Conservation (phyloP, 2,113 vertebrate species). For the Semicossyphus pulcher region DNA sequence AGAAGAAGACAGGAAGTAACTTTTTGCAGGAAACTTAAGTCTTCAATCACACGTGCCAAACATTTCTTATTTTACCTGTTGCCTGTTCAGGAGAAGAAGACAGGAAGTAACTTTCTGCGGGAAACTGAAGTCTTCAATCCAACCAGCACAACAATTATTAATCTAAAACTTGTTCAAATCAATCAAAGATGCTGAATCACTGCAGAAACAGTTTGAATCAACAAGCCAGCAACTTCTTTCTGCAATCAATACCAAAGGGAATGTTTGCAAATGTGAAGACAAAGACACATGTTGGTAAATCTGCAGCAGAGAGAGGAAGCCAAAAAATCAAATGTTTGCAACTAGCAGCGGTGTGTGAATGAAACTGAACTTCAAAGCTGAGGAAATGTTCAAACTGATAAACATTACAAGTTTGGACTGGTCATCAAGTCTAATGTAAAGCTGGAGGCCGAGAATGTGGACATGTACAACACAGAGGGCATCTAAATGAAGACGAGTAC, state of each 20-base stretch:
- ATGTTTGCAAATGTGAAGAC: neutral
- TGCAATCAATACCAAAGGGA: neutral
- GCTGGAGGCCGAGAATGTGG: neutral
- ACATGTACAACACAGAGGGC: no score
- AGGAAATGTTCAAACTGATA: neutral
- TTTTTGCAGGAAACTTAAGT: neutral
- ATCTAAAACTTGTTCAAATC: neutral
- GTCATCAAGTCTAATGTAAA: neutral
- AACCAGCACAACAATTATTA: conserved; percentile 14
- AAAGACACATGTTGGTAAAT: neutral
- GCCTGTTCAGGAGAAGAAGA: no score
- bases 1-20: conserved; percentile 15
- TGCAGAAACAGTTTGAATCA: neutral
- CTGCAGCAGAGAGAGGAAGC: neutral
- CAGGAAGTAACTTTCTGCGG: neutral
- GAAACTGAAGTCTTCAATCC: neutral
- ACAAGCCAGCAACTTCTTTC: neutral
- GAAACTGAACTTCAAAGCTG: neutral
- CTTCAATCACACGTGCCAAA: no score
- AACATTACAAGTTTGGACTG: neutral
- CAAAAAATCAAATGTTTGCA: neutral
- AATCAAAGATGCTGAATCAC: neutral
- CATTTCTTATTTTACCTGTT: no score
- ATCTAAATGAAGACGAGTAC: no score
- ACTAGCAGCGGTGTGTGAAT: neutral